Conservation (phyloP, 2,113 vertebrate genomes). For the Etia nguti region DNA sequence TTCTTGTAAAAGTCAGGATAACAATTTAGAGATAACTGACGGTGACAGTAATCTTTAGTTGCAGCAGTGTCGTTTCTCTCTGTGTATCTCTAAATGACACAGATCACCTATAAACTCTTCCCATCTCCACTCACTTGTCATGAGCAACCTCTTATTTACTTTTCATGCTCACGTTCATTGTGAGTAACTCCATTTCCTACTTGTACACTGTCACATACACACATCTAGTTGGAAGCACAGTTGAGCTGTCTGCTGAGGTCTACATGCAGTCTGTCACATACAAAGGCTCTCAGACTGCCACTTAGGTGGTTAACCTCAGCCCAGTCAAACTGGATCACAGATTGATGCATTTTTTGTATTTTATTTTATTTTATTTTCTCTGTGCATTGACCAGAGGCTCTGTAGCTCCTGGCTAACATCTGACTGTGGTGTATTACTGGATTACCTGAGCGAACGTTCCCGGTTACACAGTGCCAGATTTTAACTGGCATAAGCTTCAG, state of each 20-base stretch:
- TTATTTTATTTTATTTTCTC: not conserved
- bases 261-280: not conserved
- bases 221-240: not conserved
- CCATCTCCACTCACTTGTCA: not conserved
- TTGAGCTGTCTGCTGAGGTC: not conserved
- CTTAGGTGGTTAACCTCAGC: conserved; percentile 3
- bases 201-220: conserved; percentile 16
- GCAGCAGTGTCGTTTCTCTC: not conserved
- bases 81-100: not conserved
- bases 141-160: not conserved
- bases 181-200: conserved; percentile 9
- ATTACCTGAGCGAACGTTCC: conserved; percentile 33
- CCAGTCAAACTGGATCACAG: conserved; percentile 17
- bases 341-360: not conserved
- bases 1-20: not conserved
- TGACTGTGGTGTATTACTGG: conserved; percentile 48
- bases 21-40: not conserved
- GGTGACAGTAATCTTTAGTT: not conserved
- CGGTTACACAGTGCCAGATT: conserved; percentile 21
- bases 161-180: not conserved
- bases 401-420: conserved; percentile 22
- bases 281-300: not conserved
- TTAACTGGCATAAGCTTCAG: conserved; percentile 17
- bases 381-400: conserved; percentile 15
- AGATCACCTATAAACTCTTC: not conserved